Base-by-base conservation (phyloP, 1,140 invertebrate species). In the Manduca sexta region DNA sequence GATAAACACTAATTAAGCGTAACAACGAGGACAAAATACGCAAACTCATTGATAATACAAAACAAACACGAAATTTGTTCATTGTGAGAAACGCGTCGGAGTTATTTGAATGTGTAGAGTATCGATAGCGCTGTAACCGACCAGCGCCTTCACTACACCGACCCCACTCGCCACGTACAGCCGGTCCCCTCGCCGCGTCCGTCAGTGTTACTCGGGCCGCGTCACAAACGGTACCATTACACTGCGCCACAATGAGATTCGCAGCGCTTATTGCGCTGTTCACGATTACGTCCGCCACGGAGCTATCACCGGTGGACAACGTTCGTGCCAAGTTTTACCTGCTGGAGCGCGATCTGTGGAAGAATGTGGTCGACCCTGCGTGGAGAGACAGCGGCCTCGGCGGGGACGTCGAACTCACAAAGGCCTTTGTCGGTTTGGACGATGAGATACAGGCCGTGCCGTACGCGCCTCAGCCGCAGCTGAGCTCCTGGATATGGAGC, bases 401-500 rank as follows among this genome's bases (percentile, higher is more conserved):
- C 0, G 82, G 83, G 12, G 86, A 88, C 40, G 75, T 88, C 1
- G 81, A 87, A 41, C 55, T 91, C 4, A 88, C 92, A 45, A 84
- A 84, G 47, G 79, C 72, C 12, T 91, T 90, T 64, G 81, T 88
- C 26, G 61, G 64, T 2, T 88, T 91, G 44, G 88, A 87, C 21
- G 79, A 88, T 18, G 56, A 63, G 3, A 46, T 90, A 10, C 84
- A 88, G 3, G 52, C 43, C 53, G 69, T 59, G 33, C 83, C 46
- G 67, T 73, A 12, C 39, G 74, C 50, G 63, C 86, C 66, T 47
- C 88, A 56, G 69, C 86, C 52, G 41, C 65, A 14, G 41, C 87
- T 52, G 74, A 71, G 84, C 0, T 70, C 89, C 1, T 91, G 89
- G 89, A 49, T 88, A 8, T 91, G 90, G 87, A 81, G 76, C 3